These are phyloP conservation scores for Porphyrio hochstetteri DNA, from an alignment of 2,113 vertebrate genomes.

Conservation along the genomic window DNA sequence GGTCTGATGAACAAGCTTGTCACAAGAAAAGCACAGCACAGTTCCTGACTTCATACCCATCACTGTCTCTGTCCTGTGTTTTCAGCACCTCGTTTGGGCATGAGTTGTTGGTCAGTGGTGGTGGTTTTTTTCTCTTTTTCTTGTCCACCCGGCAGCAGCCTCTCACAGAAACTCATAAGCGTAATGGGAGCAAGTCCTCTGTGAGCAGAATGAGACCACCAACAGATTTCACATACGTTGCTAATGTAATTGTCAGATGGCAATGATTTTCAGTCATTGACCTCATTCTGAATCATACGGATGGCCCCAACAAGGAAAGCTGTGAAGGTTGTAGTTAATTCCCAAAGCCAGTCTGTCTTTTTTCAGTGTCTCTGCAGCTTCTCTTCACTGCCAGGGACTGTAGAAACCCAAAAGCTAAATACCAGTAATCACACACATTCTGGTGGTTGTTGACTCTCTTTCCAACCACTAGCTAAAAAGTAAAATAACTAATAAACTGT, in stretches of 20 bases:
- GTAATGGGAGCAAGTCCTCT: neutral
- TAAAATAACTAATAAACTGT: neutral
- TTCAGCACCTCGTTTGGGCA: neutral
- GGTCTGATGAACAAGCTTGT: conserved; percentile 7
- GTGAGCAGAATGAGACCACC: neutral
- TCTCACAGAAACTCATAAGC: neutral
- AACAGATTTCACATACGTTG: neutral
- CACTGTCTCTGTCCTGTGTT: neutral
- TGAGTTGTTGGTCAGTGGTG: neutral
- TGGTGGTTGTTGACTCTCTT: neutral
- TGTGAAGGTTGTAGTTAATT: neutral
- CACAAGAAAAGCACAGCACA: neutral
- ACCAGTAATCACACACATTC: neutral
- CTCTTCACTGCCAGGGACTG: neutral
- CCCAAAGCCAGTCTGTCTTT: neutral
- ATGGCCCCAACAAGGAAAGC: neutral
- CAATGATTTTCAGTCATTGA: neutral
- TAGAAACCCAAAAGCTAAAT: neutral
- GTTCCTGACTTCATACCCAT: neutral
- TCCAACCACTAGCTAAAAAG: neutral
- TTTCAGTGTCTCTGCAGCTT: neutral
- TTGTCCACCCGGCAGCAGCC: neutral
- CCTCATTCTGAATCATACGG: neutral
- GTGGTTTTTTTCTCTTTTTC: neutral
- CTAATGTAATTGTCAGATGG: neutral